phyloP scores from a whole-genome alignment of 2,888 invertebrate species.

The Polia nebulosa region DNA sequence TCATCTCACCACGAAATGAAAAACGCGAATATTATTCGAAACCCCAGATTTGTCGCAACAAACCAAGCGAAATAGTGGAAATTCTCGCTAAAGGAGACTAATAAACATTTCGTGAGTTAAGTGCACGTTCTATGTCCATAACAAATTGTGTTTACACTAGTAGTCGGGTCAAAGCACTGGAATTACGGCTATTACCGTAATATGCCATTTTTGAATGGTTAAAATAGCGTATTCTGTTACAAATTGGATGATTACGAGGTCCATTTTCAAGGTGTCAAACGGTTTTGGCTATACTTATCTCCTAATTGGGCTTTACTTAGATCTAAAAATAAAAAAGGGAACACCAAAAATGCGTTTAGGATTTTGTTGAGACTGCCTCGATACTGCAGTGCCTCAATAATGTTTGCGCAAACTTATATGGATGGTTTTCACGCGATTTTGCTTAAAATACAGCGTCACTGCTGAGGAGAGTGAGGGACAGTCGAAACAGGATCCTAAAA shows the following conservation, averaged over 20 bases:
- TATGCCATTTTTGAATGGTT: slow-evolving; percentile 49
- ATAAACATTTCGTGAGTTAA: slow-evolving; percentile 30
- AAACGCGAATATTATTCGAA: slow-evolving; percentile 40
- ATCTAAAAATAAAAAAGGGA: slow-evolving; percentile 22
- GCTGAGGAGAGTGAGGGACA: too few relatives aligned
- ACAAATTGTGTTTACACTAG: slow-evolving; percentile 66
- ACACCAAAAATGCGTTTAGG: too few relatives aligned
- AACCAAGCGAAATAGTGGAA: slow-evolving; percentile 19
- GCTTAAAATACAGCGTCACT: too few relatives aligned
- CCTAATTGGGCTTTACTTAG: slow-evolving; percentile 5
- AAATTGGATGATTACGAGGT: slow-evolving; percentile 46
- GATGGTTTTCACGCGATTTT: too few relatives aligned
- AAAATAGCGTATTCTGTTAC: slow-evolving; percentile 59
- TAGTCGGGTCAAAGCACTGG: slow-evolving; percentile 49
- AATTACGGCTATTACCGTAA: slow-evolving; percentile 62
- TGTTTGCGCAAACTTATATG: too few relatives aligned
- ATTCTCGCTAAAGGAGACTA: slow-evolving; percentile 23
- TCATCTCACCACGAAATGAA: slow-evolving; percentile 18
- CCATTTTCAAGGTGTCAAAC: slow-evolving; percentile 33
- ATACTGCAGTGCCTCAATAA: too few relatives aligned
- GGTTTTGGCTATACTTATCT: slow-evolving; percentile 22
- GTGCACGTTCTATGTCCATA: slow-evolving; percentile 33
- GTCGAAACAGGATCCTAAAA: too few relatives aligned
- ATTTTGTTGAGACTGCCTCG: too few relatives aligned
- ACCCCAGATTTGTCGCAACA: slow-evolving; percentile 4